Percentiles rank a stretch among this genome's conserved stretches.
Conservation (phyloP, 2,888 invertebrate genomes). For the Torymus tubicola region DNA sequence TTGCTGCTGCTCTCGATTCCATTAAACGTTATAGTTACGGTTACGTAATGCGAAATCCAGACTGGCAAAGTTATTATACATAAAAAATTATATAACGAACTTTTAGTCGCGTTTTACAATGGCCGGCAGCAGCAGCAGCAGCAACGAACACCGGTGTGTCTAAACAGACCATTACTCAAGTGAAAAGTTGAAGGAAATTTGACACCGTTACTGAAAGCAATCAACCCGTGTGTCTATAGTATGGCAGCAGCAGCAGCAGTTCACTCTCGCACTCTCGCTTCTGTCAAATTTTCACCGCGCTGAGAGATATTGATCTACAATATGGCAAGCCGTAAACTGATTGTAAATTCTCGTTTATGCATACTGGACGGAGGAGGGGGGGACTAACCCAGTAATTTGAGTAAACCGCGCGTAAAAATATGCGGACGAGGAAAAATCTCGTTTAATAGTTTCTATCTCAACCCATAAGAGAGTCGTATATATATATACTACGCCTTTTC, state of each 20-base stretch:
- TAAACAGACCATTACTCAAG: slow-evolving; percentile 34
- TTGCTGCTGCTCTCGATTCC: background rate
- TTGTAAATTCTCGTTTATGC: slow-evolving; percentile 31
- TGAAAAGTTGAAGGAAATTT: slow-evolving; percentile 43
- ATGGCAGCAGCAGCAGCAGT: no score
- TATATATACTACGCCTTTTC: no score
- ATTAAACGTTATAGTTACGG: no score
- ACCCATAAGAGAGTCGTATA: no score
- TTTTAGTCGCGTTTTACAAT: slow-evolving; percentile 20
- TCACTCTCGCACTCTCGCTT: background rate
- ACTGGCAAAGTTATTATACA: slow-evolving; percentile 30
- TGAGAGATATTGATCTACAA: slow-evolving; percentile 32
- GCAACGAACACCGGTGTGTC: background rate
- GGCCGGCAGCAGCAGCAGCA: background rate
- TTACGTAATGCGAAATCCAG: slow-evolving; percentile 14
- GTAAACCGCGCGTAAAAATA: background rate
- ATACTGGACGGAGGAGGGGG: background rate
- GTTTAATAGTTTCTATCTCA: no score
- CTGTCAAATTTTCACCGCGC: slow-evolving; percentile 33
- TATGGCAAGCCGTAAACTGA: slow-evolving; percentile 2
- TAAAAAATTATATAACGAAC: slow-evolving; percentile 32
- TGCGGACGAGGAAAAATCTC: background rate
- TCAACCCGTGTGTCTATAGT: background rate
- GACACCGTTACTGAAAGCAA: slow-evolving; percentile 40
- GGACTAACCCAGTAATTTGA: background rate